Conservation (phyloP, 1,140 invertebrate genomes). For the Semibalanus balanoides region DNA sequence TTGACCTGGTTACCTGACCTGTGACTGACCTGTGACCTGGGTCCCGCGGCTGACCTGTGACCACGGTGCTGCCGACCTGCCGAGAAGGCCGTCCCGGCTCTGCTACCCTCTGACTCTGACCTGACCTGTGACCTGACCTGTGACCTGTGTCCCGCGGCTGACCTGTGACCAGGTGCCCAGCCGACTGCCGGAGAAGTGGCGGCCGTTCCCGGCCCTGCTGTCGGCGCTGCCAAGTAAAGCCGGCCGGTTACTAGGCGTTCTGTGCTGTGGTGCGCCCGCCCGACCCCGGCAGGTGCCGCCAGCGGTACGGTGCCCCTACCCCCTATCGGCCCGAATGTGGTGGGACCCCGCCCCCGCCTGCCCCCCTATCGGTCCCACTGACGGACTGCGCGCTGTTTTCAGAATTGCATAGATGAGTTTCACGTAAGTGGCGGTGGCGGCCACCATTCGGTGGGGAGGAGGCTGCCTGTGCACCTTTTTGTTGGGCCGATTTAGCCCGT, state of each 20-base stretch:
- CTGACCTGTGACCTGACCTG: too few relatives aligned
- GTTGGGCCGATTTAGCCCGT: too few relatives aligned
- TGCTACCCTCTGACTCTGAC: too few relatives aligned
- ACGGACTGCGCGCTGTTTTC: slow-evolving; percentile 2
- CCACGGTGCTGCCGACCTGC: too few relatives aligned
- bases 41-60: too few relatives aligned
- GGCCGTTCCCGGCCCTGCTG: background rate
- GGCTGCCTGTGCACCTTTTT: too few relatives aligned
- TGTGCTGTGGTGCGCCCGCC: background rate
- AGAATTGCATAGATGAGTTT: background rate
- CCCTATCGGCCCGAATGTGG: background rate
- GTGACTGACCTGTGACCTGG: too few relatives aligned
- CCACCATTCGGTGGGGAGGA: too few relatives aligned
- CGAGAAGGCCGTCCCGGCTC: too few relatives aligned
- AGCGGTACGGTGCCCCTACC: background rate
- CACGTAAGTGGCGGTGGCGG: slow-evolving; percentile 4
- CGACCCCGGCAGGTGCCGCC: too few relatives aligned
- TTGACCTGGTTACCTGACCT: too few relatives aligned
- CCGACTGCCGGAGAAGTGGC: background rate
- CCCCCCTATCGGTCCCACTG: slow-evolving; percentile 53
- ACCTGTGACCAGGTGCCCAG: background rate
- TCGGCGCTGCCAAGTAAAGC: background rate
- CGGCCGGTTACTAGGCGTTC: background rate
- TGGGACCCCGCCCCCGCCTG: slow-evolving; percentile 38
- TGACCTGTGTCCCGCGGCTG: too few relatives aligned